Conservation (phyloP, 2,113 vertebrate genomes). For the Piprites chloris region DNA sequence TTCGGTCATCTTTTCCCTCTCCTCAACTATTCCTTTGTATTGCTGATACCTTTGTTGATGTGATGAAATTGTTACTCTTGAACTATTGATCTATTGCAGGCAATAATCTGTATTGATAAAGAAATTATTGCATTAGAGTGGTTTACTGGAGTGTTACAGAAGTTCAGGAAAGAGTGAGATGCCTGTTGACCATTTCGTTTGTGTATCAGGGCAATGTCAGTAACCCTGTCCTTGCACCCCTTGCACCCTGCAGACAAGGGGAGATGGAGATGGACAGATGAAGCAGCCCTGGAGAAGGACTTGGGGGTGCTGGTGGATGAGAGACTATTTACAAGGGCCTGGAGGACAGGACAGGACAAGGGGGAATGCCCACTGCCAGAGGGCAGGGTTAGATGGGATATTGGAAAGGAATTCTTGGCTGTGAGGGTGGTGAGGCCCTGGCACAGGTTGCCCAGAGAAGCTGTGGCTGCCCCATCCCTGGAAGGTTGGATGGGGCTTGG, state of each 20-base stretch:
- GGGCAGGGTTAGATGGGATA: neutral
- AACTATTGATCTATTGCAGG: neutral
- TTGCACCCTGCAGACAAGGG: too few relatives aligned
- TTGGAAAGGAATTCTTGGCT: neutral
- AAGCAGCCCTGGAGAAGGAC: neutral
- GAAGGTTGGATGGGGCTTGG: neutral
- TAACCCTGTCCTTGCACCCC: neutral
- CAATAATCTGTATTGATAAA: fast-evolving
- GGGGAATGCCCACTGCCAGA: neutral
- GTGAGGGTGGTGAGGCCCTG: neutral
- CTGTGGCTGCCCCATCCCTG: neutral
- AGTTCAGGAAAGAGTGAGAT: neutral
- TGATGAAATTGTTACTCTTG: neutral
- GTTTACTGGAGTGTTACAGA: neutral
- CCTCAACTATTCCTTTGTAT: neutral
- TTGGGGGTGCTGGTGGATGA: neutral
- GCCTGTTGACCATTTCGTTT: neutral
- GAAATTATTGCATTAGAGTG: fast-evolving
- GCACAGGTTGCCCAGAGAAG: fast-evolving
- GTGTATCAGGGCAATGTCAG: neutral
- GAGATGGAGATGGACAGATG: neutral
- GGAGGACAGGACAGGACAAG: neutral
- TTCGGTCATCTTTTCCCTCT: neutral
- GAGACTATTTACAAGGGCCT: neutral
- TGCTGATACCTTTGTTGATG: neutral